Evolutionary conservation across 2,797 vertebrate genomes (phyloP), one percentile per base, ranked within the genome.

Genomic region (Lagocephalus sceleratus): DNA sequence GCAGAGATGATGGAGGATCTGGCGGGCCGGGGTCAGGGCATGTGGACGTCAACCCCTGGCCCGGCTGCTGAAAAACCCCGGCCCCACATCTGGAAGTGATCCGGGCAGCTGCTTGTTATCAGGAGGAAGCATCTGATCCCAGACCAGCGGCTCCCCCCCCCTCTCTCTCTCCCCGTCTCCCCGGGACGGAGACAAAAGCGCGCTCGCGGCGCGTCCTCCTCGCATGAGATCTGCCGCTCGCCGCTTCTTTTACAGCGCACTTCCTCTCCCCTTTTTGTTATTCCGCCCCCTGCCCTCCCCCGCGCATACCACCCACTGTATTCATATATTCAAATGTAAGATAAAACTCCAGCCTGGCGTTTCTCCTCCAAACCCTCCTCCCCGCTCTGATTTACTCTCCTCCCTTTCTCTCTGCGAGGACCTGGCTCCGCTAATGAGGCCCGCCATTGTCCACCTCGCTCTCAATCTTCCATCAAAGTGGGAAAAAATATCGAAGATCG

Each of bases 41-140:
- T 25, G 3, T 44, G 68, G 54, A 77, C 35, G 5, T 54, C 73
- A 66, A 75, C 76, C 80, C 78, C 67, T 78, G 71, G 73, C 70
- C 78, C 68, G 10, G 1, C 47, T 57, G 57, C 44, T 51, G 54
- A 56, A 68, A 61, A 54, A 46, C 54, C 46, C 41, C 21, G 22
- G 17, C 58, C 35, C 54, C 57, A 50, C 17, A 75, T 85, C 85
- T 87, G 83, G 80, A 88, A 87, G 73, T 70, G 67, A 82, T 88
- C 78, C 64, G 72, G 61, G 45, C 71, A 77, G 77, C 79, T 82
- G 77, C 76, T 70, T 66, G 78, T 81, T 85, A 85, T 86, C 81
- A 71, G 68, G 69, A 75, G 85, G 80, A 88, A 88, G 85, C 86
- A 87, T 90, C 84, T 90, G 80, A 86, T 83, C 83, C 70, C 66